Base-by-base conservation (phyloP, 37 sponge, comb jelly and placozoan species). In the Cladorhizidae sp. region DNA sequence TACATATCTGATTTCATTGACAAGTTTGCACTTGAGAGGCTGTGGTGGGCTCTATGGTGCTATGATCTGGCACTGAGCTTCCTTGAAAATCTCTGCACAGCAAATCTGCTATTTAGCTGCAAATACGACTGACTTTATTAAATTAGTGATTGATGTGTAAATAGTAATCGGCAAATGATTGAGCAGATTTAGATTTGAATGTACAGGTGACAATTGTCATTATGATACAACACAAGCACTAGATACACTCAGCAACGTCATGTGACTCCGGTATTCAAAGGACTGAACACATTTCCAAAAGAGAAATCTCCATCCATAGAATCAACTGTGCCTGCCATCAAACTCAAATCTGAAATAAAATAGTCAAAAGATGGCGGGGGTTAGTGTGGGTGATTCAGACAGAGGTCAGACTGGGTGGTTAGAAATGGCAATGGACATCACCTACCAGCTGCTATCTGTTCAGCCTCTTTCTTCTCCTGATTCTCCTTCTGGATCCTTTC, bases 401-500 rank as follows among this genome's bases (percentile, higher is more conserved):
- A n/a, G 52, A 38, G 49, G 5, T 8, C 3, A 22, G 32, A 42
- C 41, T 50, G 41, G 15, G 11, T 23, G 12, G 71, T n/a, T n/a
- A 28, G 12, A 38, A 70, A 31, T 31, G 41, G 12, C 71, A 9
- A 28, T 22, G 42, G n/a, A 57, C 59, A 63, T 28, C 12, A 70
- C 73, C 1, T 35, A 74, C 88, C 82, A 54, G 88, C 77, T 25
- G 88, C 76, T 11, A 81, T 43, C 55, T 80, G 77, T 40, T 80
- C 88, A 32, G 76, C 82, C 28, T 80, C 63, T 70, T 76, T 74
- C 32, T 67, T 75, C 72, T 81, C 70, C 36, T n/a, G 31, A 33
- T 76, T 76, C 70, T 87, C 88, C 38, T 81, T 57, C 64, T 58
- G 40, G 15, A 69, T 76, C 39, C 77, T 75, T 45, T 87, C 88